Evolutionary conservation across 1,140 invertebrate species (phyloP), one percentile per base, ranked within the genome.

Genomic region (Polypedilum pembai): DNA sequence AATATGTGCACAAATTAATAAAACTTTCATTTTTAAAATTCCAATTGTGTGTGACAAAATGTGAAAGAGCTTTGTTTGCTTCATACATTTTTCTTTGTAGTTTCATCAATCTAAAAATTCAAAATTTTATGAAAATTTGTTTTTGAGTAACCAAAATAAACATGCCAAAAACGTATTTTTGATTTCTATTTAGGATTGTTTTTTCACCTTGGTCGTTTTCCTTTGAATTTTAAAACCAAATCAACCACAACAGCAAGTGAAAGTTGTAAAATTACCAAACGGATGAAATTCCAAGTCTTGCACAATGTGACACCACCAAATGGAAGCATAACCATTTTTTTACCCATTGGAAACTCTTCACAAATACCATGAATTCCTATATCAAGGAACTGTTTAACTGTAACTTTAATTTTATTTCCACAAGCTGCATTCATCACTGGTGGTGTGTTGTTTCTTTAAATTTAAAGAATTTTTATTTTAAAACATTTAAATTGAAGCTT

Each of bases 31-130:
- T 94, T 21, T 83, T 79, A 79, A 96, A 97, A 7, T 85, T 84
- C 94, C 94, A 98, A 79, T 94, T 86, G 75, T 92, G 88, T 0
- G 85, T 88, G 0, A 92, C 86, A 78, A 95, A 98, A 78, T 90
- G 92, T 73, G 89, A 84, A 3, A 98, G 78, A 3, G 91, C 92
- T 7, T 83, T 83, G 41, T 91, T 90, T 0, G 93, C 91, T 66
- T 88, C 88, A 77, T 90, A 91, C 5, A 97, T 87, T 76, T 90
- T 89, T 8, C 90, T 85, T 79, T 96, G 93, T 20, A 96, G 82
- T 80, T 88, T 89, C 7, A 94, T 83, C 79, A 94, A 84, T 79
- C 94, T 96, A 78, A 40, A 75, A 77, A 76, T 24, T 75, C 40
- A 15, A 40, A 69, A 7, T 40, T n/a, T n/a, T n/a, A n/a, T n/a